Base-by-base conservation (phyloP, 1,140 invertebrate species). In the Maconellicoccus hirsutus region DNA sequence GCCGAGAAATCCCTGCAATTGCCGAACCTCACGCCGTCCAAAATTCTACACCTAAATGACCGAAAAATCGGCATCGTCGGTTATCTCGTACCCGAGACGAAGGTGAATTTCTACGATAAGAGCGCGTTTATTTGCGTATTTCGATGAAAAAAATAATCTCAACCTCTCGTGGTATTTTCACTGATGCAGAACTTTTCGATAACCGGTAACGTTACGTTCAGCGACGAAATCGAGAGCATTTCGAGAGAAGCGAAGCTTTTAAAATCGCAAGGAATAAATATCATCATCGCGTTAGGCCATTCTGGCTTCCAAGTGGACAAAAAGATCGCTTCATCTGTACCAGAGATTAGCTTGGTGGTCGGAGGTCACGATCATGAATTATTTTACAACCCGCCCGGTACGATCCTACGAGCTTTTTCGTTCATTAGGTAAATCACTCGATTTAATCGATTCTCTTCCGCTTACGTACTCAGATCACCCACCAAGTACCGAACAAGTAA, bases 281-380 rank as follows among this genome's bases (percentile, higher is more conserved):
- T 95, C 71, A 86, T 96, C 8, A 92, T 97, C 19, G 93, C 89
- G 4, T 77, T 96, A 16, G 94, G 94, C 0, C 94, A 98, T 82
- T 92, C 93, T 0, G 94, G 94, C 0, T 93, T 83, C 75, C 80
- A 80, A 0, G 85, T 84, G 73, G 94, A 97, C 77, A 82, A 86
- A 77, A 81, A 85, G 77, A 91, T 97, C 70, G 93, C 91, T 0
- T 78, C 77, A 71, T 80, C 90, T 74, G 89, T 95, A 1, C 86
- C 87, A 10, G 86, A 87, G 7, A 84, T 96, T 8, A 93, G 96
- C 80, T 77, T 95, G 2, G 90, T 97, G 0, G 87, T 97, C 69
- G 94, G 94, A 3, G 94, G 87, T 69, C 86, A 90, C n/a, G n/a
- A n/a, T n/a, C n/a, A n/a, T n/a, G n/a, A n/a, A n/a, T n/a, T n/a